These are phyloP conservation scores for Hippocampus barbouri DNA, from an alignment of 2,113 vertebrate genomes.

Conservation along the genomic window DNA sequence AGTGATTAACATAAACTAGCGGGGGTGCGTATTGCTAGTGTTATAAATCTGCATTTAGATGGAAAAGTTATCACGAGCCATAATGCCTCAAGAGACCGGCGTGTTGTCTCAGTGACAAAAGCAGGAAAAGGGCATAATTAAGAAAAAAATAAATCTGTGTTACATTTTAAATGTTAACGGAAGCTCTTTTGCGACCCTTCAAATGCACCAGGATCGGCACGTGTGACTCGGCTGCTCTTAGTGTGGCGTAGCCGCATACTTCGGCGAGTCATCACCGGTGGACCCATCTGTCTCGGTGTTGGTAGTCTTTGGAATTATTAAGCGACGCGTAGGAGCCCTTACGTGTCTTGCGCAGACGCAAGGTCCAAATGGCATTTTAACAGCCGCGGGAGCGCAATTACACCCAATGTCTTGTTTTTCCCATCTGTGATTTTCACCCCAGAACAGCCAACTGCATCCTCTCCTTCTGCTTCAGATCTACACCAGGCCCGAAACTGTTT, in stretches of 20 bases:
- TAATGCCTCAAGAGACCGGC: conserved; percentile 28
- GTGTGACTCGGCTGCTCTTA: neutral
- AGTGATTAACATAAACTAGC: conserved; percentile 61
- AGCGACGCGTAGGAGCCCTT: conserved; percentile 46
- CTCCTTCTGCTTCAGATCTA: conserved; percentile 8
- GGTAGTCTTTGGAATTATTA: conserved; percentile 47
- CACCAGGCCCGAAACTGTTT: neutral
- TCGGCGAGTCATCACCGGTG: conserved; percentile 27
- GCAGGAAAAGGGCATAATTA: neutral
- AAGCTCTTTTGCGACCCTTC: conserved; percentile 15
- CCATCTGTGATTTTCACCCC: neutral
- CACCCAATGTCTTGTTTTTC: neutral
- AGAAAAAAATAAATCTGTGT: neutral
- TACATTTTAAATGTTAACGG: conserved; percentile 36
- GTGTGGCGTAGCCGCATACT: neutral
- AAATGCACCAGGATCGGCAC: neutral
- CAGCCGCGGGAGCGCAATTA: neutral
- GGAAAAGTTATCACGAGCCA: conserved; percentile 67
- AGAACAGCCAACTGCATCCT: conserved; percentile 35
- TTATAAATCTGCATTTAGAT: conserved; percentile 78
- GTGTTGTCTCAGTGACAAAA: neutral
- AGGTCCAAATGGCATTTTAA: conserved; percentile 47
- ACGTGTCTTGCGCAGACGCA: conserved; percentile 37
- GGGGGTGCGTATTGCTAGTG: conserved; percentile 24
- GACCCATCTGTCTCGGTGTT: conserved; percentile 56